Conservation (phyloP, 53 echinoderm and acorn worm genomes). For the Paracentrotus lividus region DNA sequence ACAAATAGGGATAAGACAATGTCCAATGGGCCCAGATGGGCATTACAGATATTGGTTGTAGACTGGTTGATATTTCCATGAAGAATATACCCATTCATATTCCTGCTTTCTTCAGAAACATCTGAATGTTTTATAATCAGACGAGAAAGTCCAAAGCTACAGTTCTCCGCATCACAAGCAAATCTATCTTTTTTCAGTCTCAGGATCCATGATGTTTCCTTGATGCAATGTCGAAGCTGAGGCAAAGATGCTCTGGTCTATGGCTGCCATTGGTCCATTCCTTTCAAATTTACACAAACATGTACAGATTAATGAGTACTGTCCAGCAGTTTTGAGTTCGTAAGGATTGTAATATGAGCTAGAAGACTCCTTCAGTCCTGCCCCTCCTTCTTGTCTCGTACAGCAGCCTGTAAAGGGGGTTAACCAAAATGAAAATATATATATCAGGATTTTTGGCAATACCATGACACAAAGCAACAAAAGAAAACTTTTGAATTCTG, state of each 20-base stretch:
- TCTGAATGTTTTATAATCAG: neutral
- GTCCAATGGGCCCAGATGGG: too few relatives aligned
- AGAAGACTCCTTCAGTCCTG: constrained; percentile 34
- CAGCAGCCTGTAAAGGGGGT: constrained; percentile 40
- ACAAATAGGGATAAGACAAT: too few relatives aligned
- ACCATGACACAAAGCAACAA: too few relatives aligned
- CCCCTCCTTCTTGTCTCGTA: constrained; percentile 57
- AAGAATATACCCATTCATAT: too few relatives aligned
- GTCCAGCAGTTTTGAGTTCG: constrained; percentile 3
- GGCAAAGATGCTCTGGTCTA: neutral
- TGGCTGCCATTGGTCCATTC: neutral
- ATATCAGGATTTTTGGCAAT: too few relatives aligned
- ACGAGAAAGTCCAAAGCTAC: neutral
- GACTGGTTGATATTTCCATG: too few relatives aligned
- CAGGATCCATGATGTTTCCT: neutral
- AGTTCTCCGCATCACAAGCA: too few relatives aligned
- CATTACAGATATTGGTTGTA: too few relatives aligned
- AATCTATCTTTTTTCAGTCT: neutral
- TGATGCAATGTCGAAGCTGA: neutral
- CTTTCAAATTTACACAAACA: neutral
- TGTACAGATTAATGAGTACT: constrained; percentile 6
- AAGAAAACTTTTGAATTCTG: too few relatives aligned
- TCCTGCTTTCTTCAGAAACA: too few relatives aligned
- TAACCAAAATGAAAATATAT: neutral
- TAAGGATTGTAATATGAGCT: neutral